A percentile compares a stretch with the other conserved stretches of the same genome.
phyloP scores from a whole-genome alignment of 1,140 invertebrate species.

The Micrasema longulum region DNA sequence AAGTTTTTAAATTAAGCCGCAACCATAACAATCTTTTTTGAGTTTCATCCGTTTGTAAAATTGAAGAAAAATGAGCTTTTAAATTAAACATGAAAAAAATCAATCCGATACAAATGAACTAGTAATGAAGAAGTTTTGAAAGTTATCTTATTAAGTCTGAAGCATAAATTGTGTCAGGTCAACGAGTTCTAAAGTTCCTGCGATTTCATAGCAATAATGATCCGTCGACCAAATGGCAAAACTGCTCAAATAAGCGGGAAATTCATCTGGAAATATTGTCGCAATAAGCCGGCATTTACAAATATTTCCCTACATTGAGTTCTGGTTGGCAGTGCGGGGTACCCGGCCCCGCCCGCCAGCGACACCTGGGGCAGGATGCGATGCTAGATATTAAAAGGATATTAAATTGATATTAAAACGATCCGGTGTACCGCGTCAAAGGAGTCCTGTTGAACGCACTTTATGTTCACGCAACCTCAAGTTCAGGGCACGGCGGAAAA shows the following conservation, averaged over 20 bases:
- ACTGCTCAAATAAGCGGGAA: neutral
- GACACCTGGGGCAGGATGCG: slow-evolving; percentile 4
- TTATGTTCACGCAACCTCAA: slow-evolving; percentile 27
- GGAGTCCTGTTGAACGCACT: slow-evolving; percentile 29
- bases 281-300: slow-evolving; percentile 13
- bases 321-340: neutral
- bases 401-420: slow-evolving; percentile 42
- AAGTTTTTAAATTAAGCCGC: too few relatives aligned
- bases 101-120: too few relatives aligned
- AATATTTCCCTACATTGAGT: slow-evolving; percentile 16
- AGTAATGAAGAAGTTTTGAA: too few relatives aligned
- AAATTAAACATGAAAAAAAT: too few relatives aligned
- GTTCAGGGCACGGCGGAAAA: slow-evolving; percentile 1
- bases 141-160: too few relatives aligned
- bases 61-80: too few relatives aligned
- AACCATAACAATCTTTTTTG: too few relatives aligned
- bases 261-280: slow-evolving; percentile 26
- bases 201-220: too few relatives aligned
- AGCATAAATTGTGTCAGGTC: too few relatives aligned
- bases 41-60: too few relatives aligned
- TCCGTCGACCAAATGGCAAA: too few relatives aligned
- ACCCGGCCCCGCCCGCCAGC: slow-evolving; percentile 3
- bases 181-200: too few relatives aligned
- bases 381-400: slow-evolving; percentile 28
- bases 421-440: slow-evolving; percentile 26